A percentile compares a stretch with the other conserved stretches of the same genome.
Conservation (phyloP, 1,140 invertebrate species). For the Bombus sibiricus region DNA sequence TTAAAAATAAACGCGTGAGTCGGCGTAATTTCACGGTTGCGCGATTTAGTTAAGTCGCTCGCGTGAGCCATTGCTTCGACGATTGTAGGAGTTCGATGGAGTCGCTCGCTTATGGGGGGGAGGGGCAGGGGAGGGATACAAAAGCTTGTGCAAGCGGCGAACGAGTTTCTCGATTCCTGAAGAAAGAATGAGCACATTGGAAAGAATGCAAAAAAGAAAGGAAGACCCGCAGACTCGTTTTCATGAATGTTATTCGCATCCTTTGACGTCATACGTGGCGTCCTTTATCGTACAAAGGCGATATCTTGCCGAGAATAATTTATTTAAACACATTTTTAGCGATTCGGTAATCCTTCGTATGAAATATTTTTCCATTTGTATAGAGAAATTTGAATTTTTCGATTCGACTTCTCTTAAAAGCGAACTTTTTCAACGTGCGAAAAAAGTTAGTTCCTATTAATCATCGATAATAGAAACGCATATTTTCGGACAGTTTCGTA, state of each 20-base stretch:
- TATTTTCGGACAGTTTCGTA: no score
- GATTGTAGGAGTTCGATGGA: background rate
- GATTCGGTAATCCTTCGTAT: background rate
- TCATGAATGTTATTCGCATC: background rate
- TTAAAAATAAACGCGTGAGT: conserved; percentile 65
- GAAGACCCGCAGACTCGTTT: background rate
- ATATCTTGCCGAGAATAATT: background rate
- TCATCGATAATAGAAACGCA: no score
- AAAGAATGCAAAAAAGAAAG: background rate
- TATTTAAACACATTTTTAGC: background rate
- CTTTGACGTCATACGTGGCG: background rate
- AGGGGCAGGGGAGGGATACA: background rate
- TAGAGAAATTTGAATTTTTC: background rate
- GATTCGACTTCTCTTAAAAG: background rate
- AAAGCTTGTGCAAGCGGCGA: conserved; percentile 23
- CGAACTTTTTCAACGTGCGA: no score
- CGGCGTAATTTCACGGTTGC: conserved; percentile 65
- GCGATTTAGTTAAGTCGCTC: conserved; percentile 61
- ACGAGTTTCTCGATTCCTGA: conserved; percentile 7
- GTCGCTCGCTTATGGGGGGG: no score
- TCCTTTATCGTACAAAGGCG: background rate
- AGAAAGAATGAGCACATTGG: background rate
- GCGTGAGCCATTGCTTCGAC: conserved; percentile 7
- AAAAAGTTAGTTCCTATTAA: no score
- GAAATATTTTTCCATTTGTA: background rate